Percentiles rank a stretch among this genome's conserved stretches.
These are phyloP conservation scores for Furcifer pardalis DNA, from an alignment of 2,797 vertebrate species.

Conservation along the genomic window DNA sequence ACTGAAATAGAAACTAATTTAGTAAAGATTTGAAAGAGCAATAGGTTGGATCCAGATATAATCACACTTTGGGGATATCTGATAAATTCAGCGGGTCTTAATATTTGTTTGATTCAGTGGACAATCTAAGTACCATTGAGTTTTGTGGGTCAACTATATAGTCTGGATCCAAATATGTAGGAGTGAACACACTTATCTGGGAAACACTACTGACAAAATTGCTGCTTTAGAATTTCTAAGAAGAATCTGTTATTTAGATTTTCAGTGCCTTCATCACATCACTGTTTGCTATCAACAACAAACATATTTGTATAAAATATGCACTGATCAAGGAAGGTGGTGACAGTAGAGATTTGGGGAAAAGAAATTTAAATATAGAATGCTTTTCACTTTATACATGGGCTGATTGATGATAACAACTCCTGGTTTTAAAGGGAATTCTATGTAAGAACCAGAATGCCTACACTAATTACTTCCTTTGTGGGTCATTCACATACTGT, in stretches of 20 bases:
- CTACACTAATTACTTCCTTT: constrained; percentile 20
- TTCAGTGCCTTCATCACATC: neutral
- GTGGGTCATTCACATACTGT: neutral
- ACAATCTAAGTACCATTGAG: neutral
- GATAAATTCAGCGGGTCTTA: neutral
- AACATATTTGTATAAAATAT: neutral
- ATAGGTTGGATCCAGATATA: neutral
- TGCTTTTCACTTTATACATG: neutral
- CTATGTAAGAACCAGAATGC: neutral
- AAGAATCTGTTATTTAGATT: neutral
- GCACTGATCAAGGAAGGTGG: neutral
- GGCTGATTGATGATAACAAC: constrained; percentile 1
- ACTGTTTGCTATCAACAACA: constrained; percentile 5
- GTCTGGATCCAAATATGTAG: neutral
- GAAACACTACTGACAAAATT: neutral
- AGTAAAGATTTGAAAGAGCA: neutral
- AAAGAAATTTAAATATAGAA: neutral
- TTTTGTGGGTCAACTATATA: neutral
- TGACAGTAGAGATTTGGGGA: neutral
- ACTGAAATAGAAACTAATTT: neutral
- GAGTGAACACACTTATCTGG: neutral
- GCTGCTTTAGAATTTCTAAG: neutral
- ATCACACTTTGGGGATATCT: neutral
- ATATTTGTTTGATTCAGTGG: too few species aligned
- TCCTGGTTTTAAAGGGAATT: neutral